Percentiles rank a stretch among this genome's conserved stretches.
Conservation (phyloP, 2,888 invertebrate species). For the Campaea margaritaria region DNA sequence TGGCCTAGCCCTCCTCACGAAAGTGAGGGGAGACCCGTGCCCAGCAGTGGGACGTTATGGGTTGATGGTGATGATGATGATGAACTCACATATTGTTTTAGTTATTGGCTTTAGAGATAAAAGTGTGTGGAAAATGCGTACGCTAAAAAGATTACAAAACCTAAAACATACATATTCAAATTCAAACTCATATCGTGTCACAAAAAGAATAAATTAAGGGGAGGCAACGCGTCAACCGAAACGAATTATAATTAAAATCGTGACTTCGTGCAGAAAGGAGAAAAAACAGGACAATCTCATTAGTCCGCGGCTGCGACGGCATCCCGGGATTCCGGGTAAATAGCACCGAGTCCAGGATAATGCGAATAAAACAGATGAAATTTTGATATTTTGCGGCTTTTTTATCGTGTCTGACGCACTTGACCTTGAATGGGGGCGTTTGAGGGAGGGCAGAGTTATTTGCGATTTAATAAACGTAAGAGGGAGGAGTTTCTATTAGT, state of each 20-base stretch:
- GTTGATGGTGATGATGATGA: too few species aligned
- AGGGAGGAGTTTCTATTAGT: too few species aligned
- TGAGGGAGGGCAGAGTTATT: background rate
- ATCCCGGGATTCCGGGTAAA: slow-evolving; percentile 7
- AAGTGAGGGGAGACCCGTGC: too few species aligned
- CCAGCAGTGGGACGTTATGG: too few species aligned
- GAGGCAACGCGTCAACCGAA: slow-evolving; percentile 1
- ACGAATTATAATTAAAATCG: slow-evolving; percentile 12
- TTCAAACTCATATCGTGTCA: background rate
- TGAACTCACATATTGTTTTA: too few species aligned
- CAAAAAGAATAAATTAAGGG: slow-evolving; percentile 6
- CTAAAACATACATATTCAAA: background rate
- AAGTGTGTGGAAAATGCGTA: too few species aligned
- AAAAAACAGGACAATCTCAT: slow-evolving; percentile 12
- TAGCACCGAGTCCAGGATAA: slow-evolving; percentile 2
- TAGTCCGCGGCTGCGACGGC: slow-evolving; percentile 7
- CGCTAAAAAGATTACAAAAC: too few species aligned
- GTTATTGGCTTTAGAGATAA: too few species aligned
- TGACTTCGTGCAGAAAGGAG: slow-evolving; percentile 8
- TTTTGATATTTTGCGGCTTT: slow-evolving; percentile 1
- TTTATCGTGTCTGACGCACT: background rate
- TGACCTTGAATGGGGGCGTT: background rate
- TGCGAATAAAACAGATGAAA: background rate
- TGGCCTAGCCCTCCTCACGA: too few species aligned
- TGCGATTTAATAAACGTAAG: too few species aligned